phyloP scores from a whole-genome alignment of 2,888 invertebrate genomes.

The Drosophila parthenogenetica region DNA sequence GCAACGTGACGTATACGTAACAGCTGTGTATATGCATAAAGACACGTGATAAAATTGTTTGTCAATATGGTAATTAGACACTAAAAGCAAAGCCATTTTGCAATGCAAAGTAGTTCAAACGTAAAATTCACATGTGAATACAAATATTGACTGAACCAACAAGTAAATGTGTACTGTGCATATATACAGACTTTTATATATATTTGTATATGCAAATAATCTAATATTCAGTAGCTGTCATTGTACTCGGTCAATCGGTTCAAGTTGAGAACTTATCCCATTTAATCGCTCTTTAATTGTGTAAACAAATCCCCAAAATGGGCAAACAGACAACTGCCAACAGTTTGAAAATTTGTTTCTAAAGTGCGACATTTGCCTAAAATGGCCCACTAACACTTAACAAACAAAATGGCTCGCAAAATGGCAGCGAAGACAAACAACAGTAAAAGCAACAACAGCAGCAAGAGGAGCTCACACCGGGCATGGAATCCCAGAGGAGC shows the following conservation, averaged over 20 bases:
- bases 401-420: constrained; percentile 32
- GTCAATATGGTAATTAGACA: constrained; percentile 36
- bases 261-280: constrained; percentile 18
- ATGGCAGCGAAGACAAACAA: constrained; percentile 29
- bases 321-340: constrained; percentile 5
- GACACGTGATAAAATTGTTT: constrained; percentile 29
- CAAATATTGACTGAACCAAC: constrained; percentile 24
- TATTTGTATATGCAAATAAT: constrained; percentile 5
- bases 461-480: not conserved
- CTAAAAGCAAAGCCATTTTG: constrained; percentile 23
- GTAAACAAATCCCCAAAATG: constrained; percentile 35
- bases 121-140: constrained; percentile 12
- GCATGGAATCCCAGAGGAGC: not conserved
- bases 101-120: constrained; percentile 15
- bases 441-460: constrained; percentile 7
- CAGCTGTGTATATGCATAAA: constrained; percentile 14
- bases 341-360: constrained; percentile 35
- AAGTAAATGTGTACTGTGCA: not conserved
- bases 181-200: not conserved
- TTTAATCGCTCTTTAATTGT: constrained; percentile 22
- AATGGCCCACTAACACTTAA: constrained; percentile 40
- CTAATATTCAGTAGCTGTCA: constrained; percentile 3
- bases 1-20: constrained; percentile 45
- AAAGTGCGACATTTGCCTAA: constrained; percentile 51
- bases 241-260: constrained; percentile 11